phyloP scores from a whole-genome alignment of 2,888 invertebrate species.

The Oligia latruncula region DNA sequence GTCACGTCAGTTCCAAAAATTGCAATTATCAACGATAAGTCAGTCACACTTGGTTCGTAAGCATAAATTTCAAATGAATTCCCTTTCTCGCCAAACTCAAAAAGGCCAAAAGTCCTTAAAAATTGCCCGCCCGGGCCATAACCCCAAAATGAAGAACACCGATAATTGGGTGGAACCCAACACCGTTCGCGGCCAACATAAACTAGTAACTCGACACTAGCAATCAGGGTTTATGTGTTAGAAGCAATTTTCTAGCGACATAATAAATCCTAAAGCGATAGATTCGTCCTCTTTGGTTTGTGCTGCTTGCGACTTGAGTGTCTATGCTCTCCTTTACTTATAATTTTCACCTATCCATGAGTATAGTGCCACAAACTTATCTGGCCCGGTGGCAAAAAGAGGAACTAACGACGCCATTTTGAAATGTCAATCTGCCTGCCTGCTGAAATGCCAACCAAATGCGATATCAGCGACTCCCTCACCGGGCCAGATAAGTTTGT shows the following conservation, averaged over 20 bases:
- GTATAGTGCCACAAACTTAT: too few relatives aligned
- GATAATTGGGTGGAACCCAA: slow-evolving; percentile 73
- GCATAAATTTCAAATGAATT: too few relatives aligned
- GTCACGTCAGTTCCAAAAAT: too few relatives aligned
- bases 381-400: too few relatives aligned
- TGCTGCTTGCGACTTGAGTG: slow-evolving; percentile 61
- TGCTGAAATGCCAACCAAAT: too few relatives aligned
- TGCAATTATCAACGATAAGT: too few relatives aligned
- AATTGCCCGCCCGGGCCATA: slow-evolving; percentile 25
- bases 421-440: too few relatives aligned
- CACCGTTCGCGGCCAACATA: slow-evolving; percentile 67
- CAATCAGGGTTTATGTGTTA: slow-evolving; percentile 85
- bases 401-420: too few relatives aligned
- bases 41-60: too few relatives aligned
- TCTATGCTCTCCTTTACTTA: neutral
- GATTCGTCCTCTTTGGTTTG: slow-evolving; percentile 74
- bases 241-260: slow-evolving; percentile 82
- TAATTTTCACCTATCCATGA: too few relatives aligned
- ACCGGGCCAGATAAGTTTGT: too few relatives aligned
- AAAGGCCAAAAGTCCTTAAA: slow-evolving; percentile 26
- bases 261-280: slow-evolving; percentile 87
- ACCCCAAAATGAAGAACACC: slow-evolving; percentile 52
- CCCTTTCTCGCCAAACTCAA: slow-evolving; percentile 7
- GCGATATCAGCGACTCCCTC: too few relatives aligned
- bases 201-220: slow-evolving; percentile 83